Percentiles rank a stretch among this genome's conserved stretches.
These are phyloP conservation scores for Microtus oregoni DNA, from an alignment of 2,113 vertebrate species.

Conservation along the genomic window DNA sequence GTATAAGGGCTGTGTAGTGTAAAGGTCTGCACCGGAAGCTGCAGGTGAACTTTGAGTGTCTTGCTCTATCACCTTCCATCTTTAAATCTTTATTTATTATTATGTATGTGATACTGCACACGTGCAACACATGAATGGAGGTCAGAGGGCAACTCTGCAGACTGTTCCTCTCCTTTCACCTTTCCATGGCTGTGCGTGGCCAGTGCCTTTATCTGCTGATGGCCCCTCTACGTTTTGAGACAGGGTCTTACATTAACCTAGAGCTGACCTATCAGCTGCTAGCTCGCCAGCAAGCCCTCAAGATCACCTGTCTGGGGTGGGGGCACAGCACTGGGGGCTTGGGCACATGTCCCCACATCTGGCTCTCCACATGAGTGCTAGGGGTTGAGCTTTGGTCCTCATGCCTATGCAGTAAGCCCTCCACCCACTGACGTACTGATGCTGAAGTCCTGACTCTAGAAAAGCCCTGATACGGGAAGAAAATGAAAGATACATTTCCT, in stretches of 20 bases:
- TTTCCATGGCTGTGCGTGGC: neutral
- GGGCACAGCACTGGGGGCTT: neutral
- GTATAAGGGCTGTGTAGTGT: neutral
- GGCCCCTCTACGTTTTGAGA: neutral
- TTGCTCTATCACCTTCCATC: too few relatives aligned
- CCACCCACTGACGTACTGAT: neutral
- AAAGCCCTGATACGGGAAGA: neutral
- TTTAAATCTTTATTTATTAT: neutral
- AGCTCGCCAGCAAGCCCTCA: neutral
- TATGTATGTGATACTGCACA: neutral
- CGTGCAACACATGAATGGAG: neutral
- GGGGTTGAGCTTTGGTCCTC: neutral
- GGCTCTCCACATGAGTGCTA: neutral
- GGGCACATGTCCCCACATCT: neutral
- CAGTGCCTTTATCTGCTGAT: neutral
- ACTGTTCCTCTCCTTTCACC: neutral
- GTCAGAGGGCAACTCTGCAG: neutral
- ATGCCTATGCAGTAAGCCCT: neutral
- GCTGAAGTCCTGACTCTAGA: neutral
- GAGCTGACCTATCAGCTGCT: neutral
- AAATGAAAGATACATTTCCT: neutral
- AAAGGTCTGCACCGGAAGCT: neutral
- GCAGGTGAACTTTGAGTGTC: neutral
- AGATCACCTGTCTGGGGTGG: neutral
- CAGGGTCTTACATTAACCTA: neutral